Evolutionary conservation across 2,888 invertebrate genomes (phyloP), one percentile per base, ranked within the genome.

Genomic region (Rugalucina vietnamica): DNA sequence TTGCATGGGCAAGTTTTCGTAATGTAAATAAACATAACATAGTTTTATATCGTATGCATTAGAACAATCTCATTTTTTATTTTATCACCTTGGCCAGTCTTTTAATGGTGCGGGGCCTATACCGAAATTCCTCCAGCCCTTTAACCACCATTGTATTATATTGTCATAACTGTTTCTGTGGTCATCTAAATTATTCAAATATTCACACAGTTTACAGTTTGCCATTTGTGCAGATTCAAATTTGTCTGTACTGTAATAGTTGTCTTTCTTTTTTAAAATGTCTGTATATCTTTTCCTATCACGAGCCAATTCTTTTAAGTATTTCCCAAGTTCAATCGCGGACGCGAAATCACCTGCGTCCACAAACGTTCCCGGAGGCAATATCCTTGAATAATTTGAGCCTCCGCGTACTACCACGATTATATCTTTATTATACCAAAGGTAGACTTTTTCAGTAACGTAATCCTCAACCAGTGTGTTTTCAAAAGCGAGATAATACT

Each of bases 391-490:
- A 8, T 74, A 79, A 50, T 83, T 60, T 14, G 57, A 37, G 34
- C 57, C 71, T n/a, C 83, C 85, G 3, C 85, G 72, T 34, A 78
- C 86, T 0, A 88, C 78, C n/a, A 72, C 82, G 27, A 88, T 39
- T 57, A 82, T 75, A 27, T 72, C 72, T 8, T 24, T 4, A 21
- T 37, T 24, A 43, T 24, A 43, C 39, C 39, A 72, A 18, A 21
- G 1, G 27, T 32, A 72, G n/a, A 72, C 24, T 24, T 72, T 72
- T 72, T 72, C 72, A 8, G 72, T 72, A 27, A 72, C 72, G 43
- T 72, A 72, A 39, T 72, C 72, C 2, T 21, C 29, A 14, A 39
- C 27, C 12, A 72, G 24, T 18, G 72, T 43, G 72, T 72, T 72
- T 39, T 72, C 72, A 72, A 72, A 72, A 14, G 72, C 37, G 24